Evolutionary conservation across 2,888 invertebrate species (phyloP).

Genomic region (Callyntrura sp.): DNA sequence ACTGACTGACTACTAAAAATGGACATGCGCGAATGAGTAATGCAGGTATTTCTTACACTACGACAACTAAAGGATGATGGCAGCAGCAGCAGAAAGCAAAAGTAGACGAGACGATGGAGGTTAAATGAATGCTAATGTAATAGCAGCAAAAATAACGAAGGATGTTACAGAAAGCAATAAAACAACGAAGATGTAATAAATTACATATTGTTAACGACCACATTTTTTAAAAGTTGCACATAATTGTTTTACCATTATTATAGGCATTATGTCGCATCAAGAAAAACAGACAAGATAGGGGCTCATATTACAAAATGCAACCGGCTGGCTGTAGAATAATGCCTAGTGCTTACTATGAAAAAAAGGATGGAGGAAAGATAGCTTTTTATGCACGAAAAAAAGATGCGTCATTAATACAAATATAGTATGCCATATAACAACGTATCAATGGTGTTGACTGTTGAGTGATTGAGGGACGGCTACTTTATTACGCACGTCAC

Average conservation of each 20-base stretch:
- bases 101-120: slow-evolving; percentile 29
- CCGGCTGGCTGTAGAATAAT: background rate
- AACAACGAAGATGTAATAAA: slow-evolving; percentile 28
- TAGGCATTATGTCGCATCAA: slow-evolving; percentile 36
- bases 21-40: no score
- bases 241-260: no score
- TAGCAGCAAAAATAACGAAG: background rate
- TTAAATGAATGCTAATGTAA: slow-evolving; percentile 37
- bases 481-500: slow-evolving; percentile 28
- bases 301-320: background rate
- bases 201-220: slow-evolving; percentile 12
- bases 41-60: background rate
- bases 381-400: no score
- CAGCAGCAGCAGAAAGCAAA: background rate
- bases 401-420: no score
- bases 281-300: background rate
- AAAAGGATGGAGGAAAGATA: no score
- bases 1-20: no score
- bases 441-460: background rate
- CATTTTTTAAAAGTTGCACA: background rate
- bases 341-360: background rate
- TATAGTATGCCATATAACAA: no score
- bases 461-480: slow-evolving; percentile 50
- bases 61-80: slow-evolving; percentile 1
- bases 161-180: slow-evolving; percentile 7